Percentiles rank a stretch among this genome's conserved stretches.
phyloP scores from a whole-genome alignment of 2,113 vertebrate genomes.

The Entosphenus tridentatus region DNA sequence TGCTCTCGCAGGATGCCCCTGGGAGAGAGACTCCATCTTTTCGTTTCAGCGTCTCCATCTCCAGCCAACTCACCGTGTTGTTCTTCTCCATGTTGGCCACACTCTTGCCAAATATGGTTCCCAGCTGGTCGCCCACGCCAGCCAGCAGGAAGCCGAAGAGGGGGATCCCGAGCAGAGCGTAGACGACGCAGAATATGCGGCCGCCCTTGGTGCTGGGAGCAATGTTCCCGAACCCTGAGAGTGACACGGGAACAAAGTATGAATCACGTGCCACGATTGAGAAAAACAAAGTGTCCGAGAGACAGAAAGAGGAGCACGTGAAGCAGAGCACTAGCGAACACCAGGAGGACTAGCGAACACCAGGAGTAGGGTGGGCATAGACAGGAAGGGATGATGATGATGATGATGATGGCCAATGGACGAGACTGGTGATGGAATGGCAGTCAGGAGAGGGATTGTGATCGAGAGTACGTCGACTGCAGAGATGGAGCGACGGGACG shows the following conservation, averaged over 20 bases:
- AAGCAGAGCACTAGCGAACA: not conserved
- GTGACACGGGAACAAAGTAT: constrained; percentile 11
- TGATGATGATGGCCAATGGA: too few relatives aligned
- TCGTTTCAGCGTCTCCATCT: too few relatives aligned
- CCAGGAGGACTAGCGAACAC: too few relatives aligned
- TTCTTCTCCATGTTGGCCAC: constrained; percentile 33
- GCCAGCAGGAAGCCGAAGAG: constrained; percentile 89
- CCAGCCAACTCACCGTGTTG: not conserved
- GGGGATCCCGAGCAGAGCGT: constrained; percentile 86
- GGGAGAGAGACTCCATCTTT: too few relatives aligned
- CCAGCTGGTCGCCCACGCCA: constrained; percentile 85
- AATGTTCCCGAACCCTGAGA: constrained; percentile 84
- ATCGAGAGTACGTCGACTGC: too few relatives aligned
- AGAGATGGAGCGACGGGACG: too few relatives aligned
- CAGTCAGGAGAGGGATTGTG: too few relatives aligned
- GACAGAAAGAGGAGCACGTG: not conserved
- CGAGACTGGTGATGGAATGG: too few relatives aligned
- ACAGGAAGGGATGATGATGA: too few relatives aligned
- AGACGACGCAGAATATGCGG: constrained; percentile 92
- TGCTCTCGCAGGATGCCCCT: too few relatives aligned
- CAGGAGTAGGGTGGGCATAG: too few relatives aligned
- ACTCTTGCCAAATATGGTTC: constrained; percentile 91
- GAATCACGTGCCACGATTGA: not conserved
- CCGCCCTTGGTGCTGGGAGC: constrained; percentile 85
- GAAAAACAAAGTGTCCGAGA: not conserved